Percentiles rank a stretch among this genome's conserved stretches.
These are phyloP conservation scores for Copsychus sechellarum DNA, from an alignment of 2,113 vertebrate species.

Conservation along the genomic window DNA sequence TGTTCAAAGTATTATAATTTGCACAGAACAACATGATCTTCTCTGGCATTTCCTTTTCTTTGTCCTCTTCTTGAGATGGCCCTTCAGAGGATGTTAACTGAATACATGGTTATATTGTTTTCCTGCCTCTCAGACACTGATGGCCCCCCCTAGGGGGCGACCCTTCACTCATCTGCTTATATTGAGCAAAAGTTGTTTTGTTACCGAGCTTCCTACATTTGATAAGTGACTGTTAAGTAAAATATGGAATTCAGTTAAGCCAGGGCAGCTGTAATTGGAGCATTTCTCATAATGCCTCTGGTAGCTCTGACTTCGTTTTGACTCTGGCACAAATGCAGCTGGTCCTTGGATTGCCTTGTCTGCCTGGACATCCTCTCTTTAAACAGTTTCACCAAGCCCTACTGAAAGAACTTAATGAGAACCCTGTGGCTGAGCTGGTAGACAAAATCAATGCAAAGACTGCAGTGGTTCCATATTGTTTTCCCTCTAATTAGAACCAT, in stretches of 20 bases:
- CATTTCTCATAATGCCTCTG: background rate
- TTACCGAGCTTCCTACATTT: background rate
- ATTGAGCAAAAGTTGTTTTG: background rate
- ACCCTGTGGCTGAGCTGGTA: background rate
- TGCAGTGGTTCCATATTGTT: background rate
- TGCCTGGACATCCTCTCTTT: background rate
- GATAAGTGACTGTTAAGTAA: background rate
- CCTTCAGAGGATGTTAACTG: background rate
- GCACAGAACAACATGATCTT: background rate
- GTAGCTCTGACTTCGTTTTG: background rate
- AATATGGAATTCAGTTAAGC: background rate
- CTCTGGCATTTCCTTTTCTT: background rate
- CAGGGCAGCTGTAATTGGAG: background rate
- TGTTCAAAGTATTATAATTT: background rate
- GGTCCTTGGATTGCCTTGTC: background rate
- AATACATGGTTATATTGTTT: background rate
- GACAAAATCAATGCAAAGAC: background rate
- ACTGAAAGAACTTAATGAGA: background rate
- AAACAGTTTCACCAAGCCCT: background rate
- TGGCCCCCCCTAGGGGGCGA: accelerated
- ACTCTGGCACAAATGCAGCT: background rate
- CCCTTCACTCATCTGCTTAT: background rate
- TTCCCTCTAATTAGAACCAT: background rate
- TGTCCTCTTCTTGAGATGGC: background rate
- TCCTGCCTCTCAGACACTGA: background rate